Base-by-base conservation (phyloP, 2,888 invertebrate species). In the Hirtodrosophila alboralis region DNA sequence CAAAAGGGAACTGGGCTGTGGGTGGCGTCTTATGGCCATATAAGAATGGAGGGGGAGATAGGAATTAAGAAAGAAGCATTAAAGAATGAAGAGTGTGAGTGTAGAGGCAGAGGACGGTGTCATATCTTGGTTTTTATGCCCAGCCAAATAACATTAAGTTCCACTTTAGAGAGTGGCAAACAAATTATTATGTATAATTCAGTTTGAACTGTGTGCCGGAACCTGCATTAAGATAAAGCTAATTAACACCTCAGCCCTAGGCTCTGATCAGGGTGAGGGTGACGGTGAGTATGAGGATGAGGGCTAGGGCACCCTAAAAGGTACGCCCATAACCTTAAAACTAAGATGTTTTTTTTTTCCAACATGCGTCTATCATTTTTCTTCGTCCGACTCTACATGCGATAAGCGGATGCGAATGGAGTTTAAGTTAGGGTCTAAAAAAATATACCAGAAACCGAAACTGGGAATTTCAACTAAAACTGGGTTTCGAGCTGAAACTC, bases 181-280 rank as follows among this genome's bases (percentile, higher is more conserved):
- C 80, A 80, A 80, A 81, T 86, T 84, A 86, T 78, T 84, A 78
- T 76, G 83, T 86, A 74, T 86, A 79, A 87, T 86, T 83, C 74
- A 83, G 77, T 69, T 84, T 77, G 80, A 75, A 87, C 83, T 79
- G 79, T 84, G 75, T 81, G 79, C 73, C 79, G 83, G 84, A 83
- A 83, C 86, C 84, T 72, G 68, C 85, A 87, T 86, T 86, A 81
- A 86, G 85, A 86, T 86, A 83, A 84, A 72, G 69, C 67, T 80
- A 87, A 84, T 86, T 87, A 86, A 84, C 87, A 79, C 85, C 87
- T 87, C 69, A 65, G 52, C 37, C 68, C 64, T 49, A 26, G 54
- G 10, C 31, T 9, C 18, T 4, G 36, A 6, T 16, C 9, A 31
- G 10, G 12, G n/a, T 0, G 10, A 18, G 28, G 43, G 18, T 0